These are phyloP conservation scores for Caenorhabditis macrosperma DNA, from an alignment of 2,888 invertebrate genomes.

Conservation along the genomic window DNA sequence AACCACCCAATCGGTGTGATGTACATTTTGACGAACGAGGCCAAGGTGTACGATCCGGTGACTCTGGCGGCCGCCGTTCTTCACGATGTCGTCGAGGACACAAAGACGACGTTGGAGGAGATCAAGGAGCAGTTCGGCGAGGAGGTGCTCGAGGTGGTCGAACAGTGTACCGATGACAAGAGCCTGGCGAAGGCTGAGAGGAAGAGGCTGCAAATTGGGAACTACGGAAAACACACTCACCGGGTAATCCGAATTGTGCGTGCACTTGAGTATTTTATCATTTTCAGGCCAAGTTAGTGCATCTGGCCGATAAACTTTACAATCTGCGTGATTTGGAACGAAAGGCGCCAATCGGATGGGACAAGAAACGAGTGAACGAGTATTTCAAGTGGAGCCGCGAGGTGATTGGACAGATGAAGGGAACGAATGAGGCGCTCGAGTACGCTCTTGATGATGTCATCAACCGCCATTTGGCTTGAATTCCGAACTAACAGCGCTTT, in stretches of 20 bases:
- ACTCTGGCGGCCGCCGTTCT: constrained; percentile 86
- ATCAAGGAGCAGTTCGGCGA: constrained; percentile 83
- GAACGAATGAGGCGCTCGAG: constrained; percentile 76
- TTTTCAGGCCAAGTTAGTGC: constrained; percentile 86
- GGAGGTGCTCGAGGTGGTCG: constrained; percentile 68
- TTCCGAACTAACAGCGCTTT: not conserved
- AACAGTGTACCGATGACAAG: constrained; percentile 85
- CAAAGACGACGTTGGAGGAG: constrained; percentile 84
- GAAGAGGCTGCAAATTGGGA: constrained; percentile 81
- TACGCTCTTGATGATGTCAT: constrained; percentile 75
- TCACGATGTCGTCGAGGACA: constrained; percentile 91
- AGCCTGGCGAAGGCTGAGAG: constrained; percentile 84
- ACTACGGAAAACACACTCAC: constrained; percentile 69
- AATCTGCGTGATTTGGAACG: constrained; percentile 87
- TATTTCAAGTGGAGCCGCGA: constrained; percentile 77
- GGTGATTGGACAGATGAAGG: constrained; percentile 68
- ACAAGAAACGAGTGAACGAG: constrained; percentile 70
- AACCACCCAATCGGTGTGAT: constrained; percentile 87
- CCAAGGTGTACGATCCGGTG: constrained; percentile 73
- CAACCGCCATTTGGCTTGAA: constrained; percentile 65
- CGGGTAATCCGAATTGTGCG: constrained; percentile 59
- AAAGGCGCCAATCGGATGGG: constrained; percentile 80
- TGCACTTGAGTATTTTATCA: constrained; percentile 44
- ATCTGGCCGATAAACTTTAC: constrained; percentile 89
- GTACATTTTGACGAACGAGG: constrained; percentile 80